Percentiles rank a stretch among this genome's conserved stretches.
Conservation (phyloP, 2,797 vertebrate species). For the Muscicapa striata region DNA sequence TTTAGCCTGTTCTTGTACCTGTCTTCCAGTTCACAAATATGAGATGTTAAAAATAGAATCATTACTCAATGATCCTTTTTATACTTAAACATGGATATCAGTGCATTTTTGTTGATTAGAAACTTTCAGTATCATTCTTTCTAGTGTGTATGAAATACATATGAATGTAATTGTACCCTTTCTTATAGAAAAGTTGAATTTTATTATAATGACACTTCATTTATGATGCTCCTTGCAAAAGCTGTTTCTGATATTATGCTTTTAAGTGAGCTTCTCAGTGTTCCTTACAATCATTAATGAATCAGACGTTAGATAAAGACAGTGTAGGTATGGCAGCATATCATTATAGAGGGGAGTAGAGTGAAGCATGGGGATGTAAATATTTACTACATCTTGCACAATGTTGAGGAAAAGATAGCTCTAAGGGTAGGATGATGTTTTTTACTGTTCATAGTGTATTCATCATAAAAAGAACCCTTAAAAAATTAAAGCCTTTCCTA, state of each 20-base stretch:
- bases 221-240: constrained; percentile 33
- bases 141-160: not conserved
- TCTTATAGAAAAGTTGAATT: constrained; percentile 12
- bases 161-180: constrained; percentile 4
- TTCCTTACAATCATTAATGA: constrained; percentile 48
- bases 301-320: constrained; percentile 52
- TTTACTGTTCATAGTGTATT: not conserved
- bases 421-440: not conserved
- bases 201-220: constrained; percentile 7
- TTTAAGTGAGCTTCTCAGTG: constrained; percentile 26
- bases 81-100: not conserved
- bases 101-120: not conserved
- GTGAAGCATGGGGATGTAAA: constrained; percentile 35
- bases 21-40: not conserved
- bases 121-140: not conserved
- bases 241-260: constrained; percentile 37
- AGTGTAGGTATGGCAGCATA: constrained; percentile 58
- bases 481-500: not conserved
- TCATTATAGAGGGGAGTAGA: constrained; percentile 50
- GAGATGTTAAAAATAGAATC: not conserved
- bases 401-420: constrained; percentile 25
- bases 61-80: not conserved
- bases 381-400: constrained; percentile 32
- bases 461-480: not conserved
- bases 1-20: not conserved